Evolutionary conservation across 2,113 vertebrate genomes (phyloP).

Genomic region (Cyphomyrus plagiostoma): DNA sequence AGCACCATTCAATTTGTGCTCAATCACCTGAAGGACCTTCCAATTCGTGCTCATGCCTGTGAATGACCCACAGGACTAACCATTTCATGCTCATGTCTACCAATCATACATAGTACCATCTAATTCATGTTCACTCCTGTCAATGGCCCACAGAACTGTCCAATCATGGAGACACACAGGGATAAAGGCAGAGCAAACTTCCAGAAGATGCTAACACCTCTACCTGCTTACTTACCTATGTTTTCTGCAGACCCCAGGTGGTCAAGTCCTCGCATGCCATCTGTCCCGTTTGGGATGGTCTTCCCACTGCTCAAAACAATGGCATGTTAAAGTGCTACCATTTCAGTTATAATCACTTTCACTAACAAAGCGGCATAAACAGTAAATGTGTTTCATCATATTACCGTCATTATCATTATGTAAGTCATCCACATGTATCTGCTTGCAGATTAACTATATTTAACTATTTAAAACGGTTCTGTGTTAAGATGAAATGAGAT

Average conservation of each 20-base stretch:
- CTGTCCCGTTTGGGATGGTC: constrained; percentile 77
- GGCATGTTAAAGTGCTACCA: neutral
- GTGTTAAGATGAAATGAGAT: neutral
- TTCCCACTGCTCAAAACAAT: constrained; percentile 72
- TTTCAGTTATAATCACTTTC: neutral
- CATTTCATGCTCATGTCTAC: neutral
- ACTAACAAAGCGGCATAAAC: neutral
- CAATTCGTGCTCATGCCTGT: neutral
- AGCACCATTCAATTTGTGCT: neutral
- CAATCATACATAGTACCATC: neutral
- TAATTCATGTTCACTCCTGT: neutral
- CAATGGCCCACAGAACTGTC: neutral
- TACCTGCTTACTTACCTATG: constrained; percentile 67
- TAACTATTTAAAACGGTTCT: neutral
- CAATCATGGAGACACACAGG: neutral
- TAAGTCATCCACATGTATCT: neutral
- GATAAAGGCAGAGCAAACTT: neutral
- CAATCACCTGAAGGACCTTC: neutral
- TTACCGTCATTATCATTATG: neutral
- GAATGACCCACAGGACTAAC: neutral
- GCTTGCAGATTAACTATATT: neutral
- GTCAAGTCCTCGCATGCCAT: constrained; percentile 54
- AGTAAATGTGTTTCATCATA: neutral
- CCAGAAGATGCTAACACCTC: neutral
- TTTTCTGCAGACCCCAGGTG: constrained; percentile 62